Evolutionary conservation across 2,888 invertebrate species (phyloP).

Genomic region (Plebejus anna): DNA sequence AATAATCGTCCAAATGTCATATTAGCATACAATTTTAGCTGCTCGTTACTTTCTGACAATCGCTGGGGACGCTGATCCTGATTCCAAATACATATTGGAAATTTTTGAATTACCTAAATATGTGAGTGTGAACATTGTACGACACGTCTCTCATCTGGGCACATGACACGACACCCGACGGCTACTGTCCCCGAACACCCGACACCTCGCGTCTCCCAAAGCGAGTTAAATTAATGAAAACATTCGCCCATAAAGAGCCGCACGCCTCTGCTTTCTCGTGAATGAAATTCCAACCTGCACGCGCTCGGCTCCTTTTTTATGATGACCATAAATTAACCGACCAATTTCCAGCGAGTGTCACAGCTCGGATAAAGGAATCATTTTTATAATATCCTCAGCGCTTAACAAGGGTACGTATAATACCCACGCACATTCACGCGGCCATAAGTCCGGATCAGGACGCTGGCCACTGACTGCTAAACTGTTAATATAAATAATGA

Average conservation of each 20-base stretch:
- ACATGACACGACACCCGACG: slow-evolving; percentile 53
- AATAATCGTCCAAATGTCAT: neutral
- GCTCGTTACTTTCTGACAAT: neutral
- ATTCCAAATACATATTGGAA: neutral
- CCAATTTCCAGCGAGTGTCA: slow-evolving; percentile 79
- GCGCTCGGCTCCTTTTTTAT: slow-evolving; percentile 77
- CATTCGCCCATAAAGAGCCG: slow-evolving; percentile 77
- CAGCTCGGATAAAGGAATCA: slow-evolving; percentile 77
- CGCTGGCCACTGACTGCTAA: slow-evolving; percentile 74
- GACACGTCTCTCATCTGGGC: slow-evolving; percentile 1
- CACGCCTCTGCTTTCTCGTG: slow-evolving; percentile 80
- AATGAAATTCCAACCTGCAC: slow-evolving; percentile 79
- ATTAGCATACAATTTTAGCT: neutral
- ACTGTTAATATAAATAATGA: slow-evolving; percentile 80
- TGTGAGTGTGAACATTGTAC: slow-evolving; percentile 25
- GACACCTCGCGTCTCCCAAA: slow-evolving; percentile 64
- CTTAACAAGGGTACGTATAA: slow-evolving; percentile 79
- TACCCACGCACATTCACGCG: slow-evolving; percentile 78
- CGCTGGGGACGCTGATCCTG: neutral
- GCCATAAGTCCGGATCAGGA: slow-evolving; percentile 70
- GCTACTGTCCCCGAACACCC: slow-evolving; percentile 56
- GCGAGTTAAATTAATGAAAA: slow-evolving; percentile 78
- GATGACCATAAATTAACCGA: slow-evolving; percentile 74
- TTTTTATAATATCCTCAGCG: slow-evolving; percentile 79
- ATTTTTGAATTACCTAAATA: neutral